These are phyloP conservation scores for Chloroceryle amazona DNA, from an alignment of 2,797 vertebrate species.

Conservation along the genomic window DNA sequence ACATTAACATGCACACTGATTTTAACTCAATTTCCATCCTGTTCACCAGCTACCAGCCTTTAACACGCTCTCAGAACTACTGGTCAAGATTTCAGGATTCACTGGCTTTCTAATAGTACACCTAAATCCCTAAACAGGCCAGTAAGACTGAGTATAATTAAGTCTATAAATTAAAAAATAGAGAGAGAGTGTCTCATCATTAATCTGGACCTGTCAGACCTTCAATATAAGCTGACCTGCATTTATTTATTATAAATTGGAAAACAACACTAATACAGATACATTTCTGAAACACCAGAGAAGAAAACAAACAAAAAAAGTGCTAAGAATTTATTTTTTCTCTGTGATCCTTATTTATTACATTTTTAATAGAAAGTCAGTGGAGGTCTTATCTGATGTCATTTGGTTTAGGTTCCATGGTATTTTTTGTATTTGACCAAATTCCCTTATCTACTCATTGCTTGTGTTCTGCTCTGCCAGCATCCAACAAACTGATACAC, in stretches of 20 bases:
- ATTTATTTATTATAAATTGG: constrained; percentile 3
- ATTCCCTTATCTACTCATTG: constrained; percentile 83
- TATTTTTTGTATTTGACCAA: constrained; percentile 82
- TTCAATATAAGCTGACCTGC: not conserved
- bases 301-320: constrained; percentile 43
- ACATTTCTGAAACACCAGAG: constrained; percentile 28
- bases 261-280: not conserved
- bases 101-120: not conserved
- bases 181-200: not conserved
- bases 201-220: not conserved
- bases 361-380: constrained; percentile 83
- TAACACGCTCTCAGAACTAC: not conserved
- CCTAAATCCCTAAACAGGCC: not conserved
- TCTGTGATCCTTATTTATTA: constrained; percentile 82
- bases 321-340: not conserved
- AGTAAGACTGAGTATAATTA: not conserved
- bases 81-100: not conserved
- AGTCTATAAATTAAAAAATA: not conserved
- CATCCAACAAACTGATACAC: constrained; percentile 77
- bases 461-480: constrained; percentile 79
- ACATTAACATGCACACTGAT: not conserved
- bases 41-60: not conserved
- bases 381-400: constrained; percentile 81
- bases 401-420: constrained; percentile 81
- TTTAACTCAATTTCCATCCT: not conserved